Percentiles rank a stretch among this genome's conserved stretches.
Evolutionary conservation across 1,140 invertebrate genomes (phyloP).

Genomic region (Aphis gossypii): DNA sequence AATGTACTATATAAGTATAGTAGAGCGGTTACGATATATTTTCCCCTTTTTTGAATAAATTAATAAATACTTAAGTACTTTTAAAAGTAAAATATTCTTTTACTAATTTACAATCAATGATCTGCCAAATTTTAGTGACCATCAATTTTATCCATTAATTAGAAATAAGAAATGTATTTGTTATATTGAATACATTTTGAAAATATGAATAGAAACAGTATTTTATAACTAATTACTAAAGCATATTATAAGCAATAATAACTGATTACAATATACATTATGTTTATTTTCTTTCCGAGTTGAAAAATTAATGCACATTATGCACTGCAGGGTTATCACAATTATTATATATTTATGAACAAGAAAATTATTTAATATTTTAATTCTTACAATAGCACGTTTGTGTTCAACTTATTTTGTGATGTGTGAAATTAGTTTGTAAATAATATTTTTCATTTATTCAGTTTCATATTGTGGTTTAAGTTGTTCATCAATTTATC

Average conservation of each 20-base stretch:
- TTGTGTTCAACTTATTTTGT: not conserved
- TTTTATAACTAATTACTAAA: not conserved
- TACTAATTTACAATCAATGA: not conserved
- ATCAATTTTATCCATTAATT: no score
- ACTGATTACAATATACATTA: not conserved
- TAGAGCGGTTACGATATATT: no score
- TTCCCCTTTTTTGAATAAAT: no score
- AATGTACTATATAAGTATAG: no score
- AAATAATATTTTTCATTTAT: not conserved
- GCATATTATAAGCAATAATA: not conserved
- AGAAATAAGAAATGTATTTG: not conserved
- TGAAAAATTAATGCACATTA: not conserved
- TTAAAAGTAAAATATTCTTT: not conserved
- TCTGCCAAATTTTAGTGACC: not conserved
- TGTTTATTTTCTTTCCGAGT: not conserved
- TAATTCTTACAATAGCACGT: not conserved
- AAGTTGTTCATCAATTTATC: not conserved
- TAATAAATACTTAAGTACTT: not conserved
- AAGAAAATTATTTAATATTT: not conserved
- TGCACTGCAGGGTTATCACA: not conserved
- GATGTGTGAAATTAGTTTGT: not conserved
- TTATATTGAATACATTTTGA: not conserved
- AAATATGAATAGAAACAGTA: not conserved
- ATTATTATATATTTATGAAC: not conserved
- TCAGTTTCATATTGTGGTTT: not conserved